A percentile compares a stretch with the other conserved stretches of the same genome.
Evolutionary conservation across 2,888 invertebrate genomes (phyloP).

Genomic region (Dynastes hyllus): DNA sequence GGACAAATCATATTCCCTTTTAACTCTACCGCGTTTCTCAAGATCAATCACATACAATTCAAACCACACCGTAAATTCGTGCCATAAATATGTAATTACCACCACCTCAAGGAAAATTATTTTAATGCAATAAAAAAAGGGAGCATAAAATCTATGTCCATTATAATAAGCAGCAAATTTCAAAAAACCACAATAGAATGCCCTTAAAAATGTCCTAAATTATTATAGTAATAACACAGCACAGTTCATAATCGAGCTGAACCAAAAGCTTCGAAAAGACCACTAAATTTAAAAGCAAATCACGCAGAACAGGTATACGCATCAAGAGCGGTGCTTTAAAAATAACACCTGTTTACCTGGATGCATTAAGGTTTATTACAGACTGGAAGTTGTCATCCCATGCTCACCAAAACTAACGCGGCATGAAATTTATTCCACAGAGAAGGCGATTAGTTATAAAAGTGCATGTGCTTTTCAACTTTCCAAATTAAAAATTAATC

Average conservation of each 20-base stretch:
- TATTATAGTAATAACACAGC: conserved; percentile 10
- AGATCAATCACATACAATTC: no score
- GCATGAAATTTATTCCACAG: conserved; percentile 7
- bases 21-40: no score
- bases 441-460: conserved; percentile 29
- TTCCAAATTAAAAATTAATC: conserved; percentile 30
- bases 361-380: conserved; percentile 45
- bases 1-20: no score
- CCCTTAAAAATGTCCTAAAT: conserved; percentile 1
- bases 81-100: background rate
- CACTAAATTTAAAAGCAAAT: conserved; percentile 34
- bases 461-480: background rate
- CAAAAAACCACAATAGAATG: conserved; percentile 14
- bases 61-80: no score
- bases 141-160: conserved; percentile 7
- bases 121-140: background rate
- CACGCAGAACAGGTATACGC: conserved; percentile 31
- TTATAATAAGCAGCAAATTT: conserved; percentile 36
- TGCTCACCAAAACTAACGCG: conserved; percentile 24
- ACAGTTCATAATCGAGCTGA: conserved; percentile 11
- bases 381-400: conserved; percentile 34
- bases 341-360: conserved; percentile 53
- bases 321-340: conserved; percentile 15
- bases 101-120: background rate
- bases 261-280: background rate